These are phyloP conservation scores for Drosophila mulleri DNA, from an alignment of 2,888 invertebrate genomes.

Conservation along the genomic window DNA sequence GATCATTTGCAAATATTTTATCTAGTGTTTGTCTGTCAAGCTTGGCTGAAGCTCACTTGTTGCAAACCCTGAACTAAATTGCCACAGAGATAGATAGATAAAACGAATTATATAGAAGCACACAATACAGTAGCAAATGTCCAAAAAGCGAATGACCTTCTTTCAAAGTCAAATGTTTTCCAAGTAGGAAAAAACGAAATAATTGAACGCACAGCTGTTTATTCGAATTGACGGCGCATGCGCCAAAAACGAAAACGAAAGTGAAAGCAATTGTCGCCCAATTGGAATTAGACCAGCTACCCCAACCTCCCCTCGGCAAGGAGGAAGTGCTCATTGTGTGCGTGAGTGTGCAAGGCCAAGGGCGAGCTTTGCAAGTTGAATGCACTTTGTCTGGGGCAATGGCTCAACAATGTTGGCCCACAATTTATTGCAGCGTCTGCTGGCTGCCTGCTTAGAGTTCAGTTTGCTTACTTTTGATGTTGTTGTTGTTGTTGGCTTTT, in stretches of 20 bases:
- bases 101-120: neutral
- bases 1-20: conserved; percentile 13
- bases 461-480: conserved; percentile 60
- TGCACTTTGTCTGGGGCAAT: conserved; percentile 56
- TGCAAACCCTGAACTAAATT: conserved; percentile 34
- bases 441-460: neutral
- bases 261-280: conserved; percentile 49
- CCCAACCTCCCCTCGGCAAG: neutral
- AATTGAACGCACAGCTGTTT: conserved; percentile 62
- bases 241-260: conserved; percentile 62
- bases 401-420: neutral
- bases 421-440: conserved; percentile 4
- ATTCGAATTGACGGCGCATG: conserved; percentile 60
- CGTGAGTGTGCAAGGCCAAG: conserved; percentile 66
- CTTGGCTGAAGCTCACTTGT: conserved; percentile 37
- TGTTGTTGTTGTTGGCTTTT: conserved; percentile 23
- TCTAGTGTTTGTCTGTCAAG: neutral
- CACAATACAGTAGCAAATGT: neutral
- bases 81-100: too few species aligned
- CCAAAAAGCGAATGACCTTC: conserved; percentile 62
- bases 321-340: conserved; percentile 10
- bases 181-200: conserved; percentile 21
- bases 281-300: neutral
- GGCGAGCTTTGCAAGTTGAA: conserved; percentile 66
- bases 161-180: conserved; percentile 67